Conservation (phyloP, 2,797 vertebrate genomes). For the Lepilemur septentrionalis region DNA sequence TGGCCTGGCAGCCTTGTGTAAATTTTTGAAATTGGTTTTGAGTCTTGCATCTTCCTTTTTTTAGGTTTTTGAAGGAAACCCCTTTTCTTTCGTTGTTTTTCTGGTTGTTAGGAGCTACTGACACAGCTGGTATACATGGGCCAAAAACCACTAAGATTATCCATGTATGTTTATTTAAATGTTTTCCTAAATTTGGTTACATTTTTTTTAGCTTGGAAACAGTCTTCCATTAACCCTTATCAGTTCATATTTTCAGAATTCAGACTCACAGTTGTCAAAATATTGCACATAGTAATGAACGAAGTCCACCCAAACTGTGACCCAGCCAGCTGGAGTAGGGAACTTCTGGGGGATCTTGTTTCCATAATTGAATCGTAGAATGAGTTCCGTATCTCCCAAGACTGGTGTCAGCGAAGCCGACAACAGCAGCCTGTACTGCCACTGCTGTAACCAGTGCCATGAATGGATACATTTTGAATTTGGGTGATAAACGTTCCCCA, state of each 20-base stretch:
- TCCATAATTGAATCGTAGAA: neutral
- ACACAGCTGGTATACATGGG: constrained; percentile 81
- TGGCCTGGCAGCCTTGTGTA: constrained; percentile 99
- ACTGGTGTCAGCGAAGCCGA: neutral
- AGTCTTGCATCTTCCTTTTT: constrained; percentile 64
- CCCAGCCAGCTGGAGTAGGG: neutral
- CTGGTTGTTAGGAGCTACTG: constrained; percentile 47
- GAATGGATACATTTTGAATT: constrained; percentile 1
- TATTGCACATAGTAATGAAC: fast-evolving
- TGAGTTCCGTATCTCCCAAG: neutral
- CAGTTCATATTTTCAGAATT: constrained; percentile 22
- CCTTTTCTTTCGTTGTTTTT: constrained; percentile 36
- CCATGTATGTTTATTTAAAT: constrained; percentile 18
- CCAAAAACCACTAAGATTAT: constrained; percentile 78
- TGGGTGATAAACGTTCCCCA: neutral
- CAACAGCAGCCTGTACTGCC: neutral
- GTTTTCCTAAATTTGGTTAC: constrained; percentile 42
- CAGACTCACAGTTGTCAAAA: neutral
- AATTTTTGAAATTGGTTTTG: constrained; percentile 39
- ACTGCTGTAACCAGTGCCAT: neutral
- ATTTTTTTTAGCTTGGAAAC: constrained; percentile 65
- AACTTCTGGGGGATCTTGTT: constrained; percentile 50
- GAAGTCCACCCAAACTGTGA: constrained; percentile 27
- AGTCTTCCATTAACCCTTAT: constrained; percentile 47
- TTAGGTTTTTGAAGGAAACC: constrained; percentile 73